Evolutionary conservation across 2,888 invertebrate species (phyloP), one percentile per base, ranked within the genome.

Genomic region (Luperina testacea): DNA sequence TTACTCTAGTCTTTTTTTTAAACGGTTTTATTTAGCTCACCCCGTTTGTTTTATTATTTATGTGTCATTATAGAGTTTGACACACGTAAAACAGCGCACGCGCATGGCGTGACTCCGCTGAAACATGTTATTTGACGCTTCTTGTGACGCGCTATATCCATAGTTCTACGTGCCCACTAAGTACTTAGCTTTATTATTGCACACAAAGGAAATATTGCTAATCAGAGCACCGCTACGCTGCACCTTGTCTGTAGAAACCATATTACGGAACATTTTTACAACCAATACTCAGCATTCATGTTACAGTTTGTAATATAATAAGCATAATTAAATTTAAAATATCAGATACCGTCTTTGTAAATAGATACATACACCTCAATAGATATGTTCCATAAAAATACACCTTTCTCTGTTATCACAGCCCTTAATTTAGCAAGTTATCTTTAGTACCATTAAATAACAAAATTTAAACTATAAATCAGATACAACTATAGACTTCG

Each of bases 391-490:
- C 90, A 90, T 90, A 92, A 92, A 92, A 92, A 93, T 94, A 94
- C 92, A 92, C 92, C 93, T 90, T 92, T 92, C 92, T 94, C 92
- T 93, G 92, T 92, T 94, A 96, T 96, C 96, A 96, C 96, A 96
- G 96, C 96, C 96, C 95, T 92, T 93, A 92, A 93, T 93, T 93
- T 92, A 93, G 93, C 93, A 92, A 91, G 91, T 90, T 88, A 90
- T 90, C 77, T 84, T 89, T 87, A 89, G 92, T 94, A 94, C 85
- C 89, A 94, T 93, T 94, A 94, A 93, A 93, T 92, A 95, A 95
- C 95, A 94, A 87, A 94, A 93, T 93, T 93, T 93, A 94, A 93
- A 94, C 92, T 94, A 92, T 94, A 91, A 92, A 92, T 89, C 92
- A 92, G 91, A 91, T 92, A 91, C 78, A 91, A 89, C 90, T 90